phyloP scores from a whole-genome alignment of 2,797 vertebrate species.

The Gymnodraco acuticeps region DNA sequence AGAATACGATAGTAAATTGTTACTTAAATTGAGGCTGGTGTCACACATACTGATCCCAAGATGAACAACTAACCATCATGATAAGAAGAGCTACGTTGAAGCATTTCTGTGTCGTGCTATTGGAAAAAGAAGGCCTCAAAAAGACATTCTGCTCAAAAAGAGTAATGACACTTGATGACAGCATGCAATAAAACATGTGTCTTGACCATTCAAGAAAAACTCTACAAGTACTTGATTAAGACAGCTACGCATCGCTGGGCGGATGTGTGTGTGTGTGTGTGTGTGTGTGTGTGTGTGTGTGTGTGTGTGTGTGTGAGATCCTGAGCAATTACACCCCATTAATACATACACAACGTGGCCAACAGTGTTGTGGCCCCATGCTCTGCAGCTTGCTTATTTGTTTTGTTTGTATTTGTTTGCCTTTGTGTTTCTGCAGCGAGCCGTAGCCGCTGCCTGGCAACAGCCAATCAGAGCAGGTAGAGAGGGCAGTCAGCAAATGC shows the following conservation, averaged over 20 bases:
- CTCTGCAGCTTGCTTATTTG: slow-evolving; percentile 45
- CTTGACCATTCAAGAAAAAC: slow-evolving; percentile 12
- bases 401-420: slow-evolving; percentile 62
- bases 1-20: not conserved
- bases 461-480: slow-evolving; percentile 59
- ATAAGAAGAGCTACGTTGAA: not conserved
- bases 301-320: not conserved
- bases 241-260: not conserved
- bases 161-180: not conserved
- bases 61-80: not conserved
- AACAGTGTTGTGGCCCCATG: slow-evolving; percentile 11
- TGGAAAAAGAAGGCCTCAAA: not conserved
- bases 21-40: no score
- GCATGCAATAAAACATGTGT: slow-evolving; percentile 12
- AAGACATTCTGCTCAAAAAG: slow-evolving; percentile 1
- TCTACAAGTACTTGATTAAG: slow-evolving; percentile 6
- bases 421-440: slow-evolving; percentile 52
- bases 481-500: slow-evolving; percentile 50
- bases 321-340: slow-evolving; percentile 27
- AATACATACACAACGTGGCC: slow-evolving; percentile 20
- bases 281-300: no score
- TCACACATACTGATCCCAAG: not conserved
- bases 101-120: no score
- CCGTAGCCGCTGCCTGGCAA: slow-evolving; percentile 63
- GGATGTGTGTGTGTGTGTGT: not conserved